Conservation (phyloP, 2,113 vertebrate species). For the Daboia siamensis region DNA sequence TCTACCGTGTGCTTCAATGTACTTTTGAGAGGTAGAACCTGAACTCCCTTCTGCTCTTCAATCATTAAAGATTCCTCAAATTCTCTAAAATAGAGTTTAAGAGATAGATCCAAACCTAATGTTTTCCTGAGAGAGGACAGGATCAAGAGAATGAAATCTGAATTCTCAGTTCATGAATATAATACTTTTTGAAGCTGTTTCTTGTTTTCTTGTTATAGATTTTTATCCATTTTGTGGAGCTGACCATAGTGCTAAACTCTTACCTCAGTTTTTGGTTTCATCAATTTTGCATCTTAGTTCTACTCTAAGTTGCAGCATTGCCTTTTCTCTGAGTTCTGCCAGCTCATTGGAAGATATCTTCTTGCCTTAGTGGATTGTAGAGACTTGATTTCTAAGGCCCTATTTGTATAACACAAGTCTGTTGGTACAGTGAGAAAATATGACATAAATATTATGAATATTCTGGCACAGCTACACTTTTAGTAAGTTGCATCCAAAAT, state of each 20-base stretch:
- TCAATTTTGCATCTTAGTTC: background rate
- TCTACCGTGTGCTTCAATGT: background rate
- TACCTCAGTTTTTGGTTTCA: background rate
- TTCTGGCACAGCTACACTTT: accelerated
- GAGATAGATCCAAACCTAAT: background rate
- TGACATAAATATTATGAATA: background rate
- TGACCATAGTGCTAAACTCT: background rate
- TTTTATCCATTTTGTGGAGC: background rate
- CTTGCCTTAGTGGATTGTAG: accelerated
- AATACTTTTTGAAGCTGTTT: background rate
- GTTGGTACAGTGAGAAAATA: background rate
- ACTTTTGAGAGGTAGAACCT: background rate
- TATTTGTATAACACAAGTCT: background rate
- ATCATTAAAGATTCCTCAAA: background rate
- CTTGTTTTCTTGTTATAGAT: background rate
- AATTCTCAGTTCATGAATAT: background rate
- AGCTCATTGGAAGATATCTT: background rate
- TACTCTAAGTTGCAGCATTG: background rate
- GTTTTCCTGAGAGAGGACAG: background rate
- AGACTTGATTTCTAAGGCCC: accelerated
- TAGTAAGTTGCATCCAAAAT: background rate
- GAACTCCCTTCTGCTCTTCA: background rate
- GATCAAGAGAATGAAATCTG: background rate
- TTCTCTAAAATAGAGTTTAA: background rate
- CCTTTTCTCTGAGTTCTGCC: background rate